Evolutionary conservation across 2,797 vertebrate species (phyloP).

Genomic region (Vespertilio murinus): DNA sequence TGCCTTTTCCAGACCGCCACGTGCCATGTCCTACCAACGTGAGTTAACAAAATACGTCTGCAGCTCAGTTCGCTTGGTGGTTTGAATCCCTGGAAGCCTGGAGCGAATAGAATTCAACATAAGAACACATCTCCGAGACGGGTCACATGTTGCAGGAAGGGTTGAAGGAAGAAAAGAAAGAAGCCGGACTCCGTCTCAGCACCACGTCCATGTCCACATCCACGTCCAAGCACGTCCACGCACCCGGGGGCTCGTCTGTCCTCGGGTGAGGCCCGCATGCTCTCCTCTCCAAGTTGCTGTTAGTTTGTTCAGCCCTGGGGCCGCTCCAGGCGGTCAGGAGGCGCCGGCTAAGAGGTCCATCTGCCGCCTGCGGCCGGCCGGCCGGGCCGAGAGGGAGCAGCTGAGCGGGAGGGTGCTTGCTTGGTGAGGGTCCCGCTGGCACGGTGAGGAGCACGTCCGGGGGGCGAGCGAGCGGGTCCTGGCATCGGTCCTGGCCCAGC

Average conservation of each 20-base stretch:
- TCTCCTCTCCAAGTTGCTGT: slow-evolving; percentile 56
- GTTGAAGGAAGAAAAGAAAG: too few species aligned
- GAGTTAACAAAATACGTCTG: neutral
- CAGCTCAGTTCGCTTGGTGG: neutral
- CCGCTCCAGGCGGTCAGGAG: slow-evolving; percentile 43
- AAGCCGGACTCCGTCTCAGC: neutral
- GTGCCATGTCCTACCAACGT: neutral
- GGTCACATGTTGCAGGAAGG: neutral
- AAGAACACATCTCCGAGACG: neutral
- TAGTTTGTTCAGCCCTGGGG: slow-evolving; percentile 72
- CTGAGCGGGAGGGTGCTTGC: slow-evolving; percentile 61
- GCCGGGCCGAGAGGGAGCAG: slow-evolving; percentile 65
- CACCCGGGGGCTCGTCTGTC: too few species aligned
- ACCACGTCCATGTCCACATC: too few species aligned
- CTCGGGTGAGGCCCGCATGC: neutral
- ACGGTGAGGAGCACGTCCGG: neutral
- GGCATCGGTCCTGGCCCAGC: neutral
- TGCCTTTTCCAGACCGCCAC: neutral
- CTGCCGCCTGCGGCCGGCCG: slow-evolving; percentile 50
- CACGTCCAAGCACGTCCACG: too few species aligned
- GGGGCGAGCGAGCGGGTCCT: neutral
- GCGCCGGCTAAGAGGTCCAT: slow-evolving; percentile 72
- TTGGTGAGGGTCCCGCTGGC: slow-evolving; percentile 43
- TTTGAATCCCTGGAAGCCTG: neutral
- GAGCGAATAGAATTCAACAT: neutral